phyloP scores from a whole-genome alignment of 2,113 vertebrate genomes.

The Oriolus oriolus region DNA sequence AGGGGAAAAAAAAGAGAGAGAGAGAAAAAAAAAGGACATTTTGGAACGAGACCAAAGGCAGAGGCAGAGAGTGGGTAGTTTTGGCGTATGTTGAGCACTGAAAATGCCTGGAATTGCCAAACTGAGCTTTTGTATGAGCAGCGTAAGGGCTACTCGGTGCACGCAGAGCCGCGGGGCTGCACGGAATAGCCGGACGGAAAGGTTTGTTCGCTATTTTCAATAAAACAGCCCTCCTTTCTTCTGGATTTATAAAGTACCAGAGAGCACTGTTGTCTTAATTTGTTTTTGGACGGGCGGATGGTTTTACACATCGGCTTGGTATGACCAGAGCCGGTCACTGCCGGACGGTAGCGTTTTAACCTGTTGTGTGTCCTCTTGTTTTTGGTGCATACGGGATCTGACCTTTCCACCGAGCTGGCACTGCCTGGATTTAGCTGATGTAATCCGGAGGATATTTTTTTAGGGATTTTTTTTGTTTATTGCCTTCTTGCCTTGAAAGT shows the following conservation, averaged over 20 bases:
- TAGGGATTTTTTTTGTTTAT: not conserved
- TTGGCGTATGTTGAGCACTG: conserved; percentile 56
- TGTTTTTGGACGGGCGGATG: conserved; percentile 47
- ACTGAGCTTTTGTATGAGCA: conserved; percentile 59
- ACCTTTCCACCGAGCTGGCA: not conserved
- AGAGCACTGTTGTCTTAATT: conserved; percentile 50
- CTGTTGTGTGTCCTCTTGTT: conserved; percentile 58
- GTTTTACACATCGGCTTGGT: conserved; percentile 53
- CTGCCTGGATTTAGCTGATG: not conserved
- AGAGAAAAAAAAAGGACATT: conserved; percentile 28
- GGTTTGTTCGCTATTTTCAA: conserved; percentile 58
- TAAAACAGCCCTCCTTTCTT: conserved; percentile 50
- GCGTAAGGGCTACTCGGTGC: conserved; percentile 30
- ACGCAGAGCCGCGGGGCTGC: conserved; percentile 42
- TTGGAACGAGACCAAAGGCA: conserved; percentile 61
- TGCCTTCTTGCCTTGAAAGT: conserved; percentile 26
- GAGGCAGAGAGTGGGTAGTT: conserved; percentile 67
- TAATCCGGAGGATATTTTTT: not conserved
- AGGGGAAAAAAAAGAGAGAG: not conserved
- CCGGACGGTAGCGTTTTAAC: conserved; percentile 48
- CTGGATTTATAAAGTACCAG: conserved; percentile 47
- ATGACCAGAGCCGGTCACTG: conserved; percentile 38
- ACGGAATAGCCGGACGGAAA: conserved; percentile 36
- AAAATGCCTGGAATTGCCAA: conserved; percentile 65
- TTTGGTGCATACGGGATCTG: not conserved